Evolutionary conservation across 2,797 vertebrate species (phyloP).

Genomic region (Gymnocypris eckloni): DNA sequence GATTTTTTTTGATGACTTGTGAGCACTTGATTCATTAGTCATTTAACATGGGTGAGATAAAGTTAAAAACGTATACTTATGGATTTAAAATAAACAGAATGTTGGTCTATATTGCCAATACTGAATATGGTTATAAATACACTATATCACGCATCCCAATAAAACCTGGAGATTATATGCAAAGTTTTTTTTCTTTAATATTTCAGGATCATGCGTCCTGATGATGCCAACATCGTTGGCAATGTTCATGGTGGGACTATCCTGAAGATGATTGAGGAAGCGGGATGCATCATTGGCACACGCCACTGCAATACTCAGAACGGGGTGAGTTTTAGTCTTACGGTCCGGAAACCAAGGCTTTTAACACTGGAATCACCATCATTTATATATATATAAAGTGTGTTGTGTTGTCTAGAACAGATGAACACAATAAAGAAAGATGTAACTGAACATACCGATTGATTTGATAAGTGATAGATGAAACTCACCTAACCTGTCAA

Average conservation of each 20-base stretch:
- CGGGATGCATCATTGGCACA: slow-evolving; percentile 91
- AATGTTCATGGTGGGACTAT: slow-evolving; percentile 93
- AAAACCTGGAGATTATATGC: background rate
- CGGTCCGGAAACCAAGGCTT: background rate
- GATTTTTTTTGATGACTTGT: background rate
- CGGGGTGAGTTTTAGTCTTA: slow-evolving; percentile 74
- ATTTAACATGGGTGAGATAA: background rate
- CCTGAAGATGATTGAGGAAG: slow-evolving; percentile 97
- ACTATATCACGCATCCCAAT: too few species aligned
- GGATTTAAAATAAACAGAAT: background rate
- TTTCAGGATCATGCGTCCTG: slow-evolving; percentile 92
- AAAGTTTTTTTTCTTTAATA: background rate
- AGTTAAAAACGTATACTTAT: background rate
- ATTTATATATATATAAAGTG: background rate
- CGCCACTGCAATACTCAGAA: slow-evolving; percentile 91
- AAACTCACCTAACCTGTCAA: background rate
- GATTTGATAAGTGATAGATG: background rate
- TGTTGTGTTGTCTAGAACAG: background rate
- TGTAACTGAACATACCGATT: background rate
- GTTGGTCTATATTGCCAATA: background rate
- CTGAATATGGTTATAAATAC: background rate
- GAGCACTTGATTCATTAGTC: background rate
- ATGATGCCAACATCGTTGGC: slow-evolving; percentile 91
- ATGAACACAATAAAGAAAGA: background rate
- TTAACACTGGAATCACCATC: background rate